Conservation (phyloP, 2,113 vertebrate species). For the Acanthisitta chloris region DNA sequence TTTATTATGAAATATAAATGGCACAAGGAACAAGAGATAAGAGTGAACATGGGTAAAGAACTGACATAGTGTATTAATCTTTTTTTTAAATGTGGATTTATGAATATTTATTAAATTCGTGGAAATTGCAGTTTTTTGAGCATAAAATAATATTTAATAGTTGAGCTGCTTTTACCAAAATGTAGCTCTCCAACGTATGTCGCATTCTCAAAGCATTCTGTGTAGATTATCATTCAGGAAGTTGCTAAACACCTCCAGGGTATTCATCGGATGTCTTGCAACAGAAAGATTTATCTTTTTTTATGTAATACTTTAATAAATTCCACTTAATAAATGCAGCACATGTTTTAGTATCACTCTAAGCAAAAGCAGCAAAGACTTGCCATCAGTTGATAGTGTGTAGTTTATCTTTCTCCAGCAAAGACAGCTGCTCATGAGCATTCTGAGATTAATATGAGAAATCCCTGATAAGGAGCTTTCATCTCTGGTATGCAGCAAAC, state of each 20-base stretch:
- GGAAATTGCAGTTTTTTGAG: constrained; percentile 19
- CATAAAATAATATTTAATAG: neutral
- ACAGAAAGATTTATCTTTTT: neutral
- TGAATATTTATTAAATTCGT: constrained; percentile 63
- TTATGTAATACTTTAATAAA: constrained; percentile 17
- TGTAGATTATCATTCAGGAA: neutral
- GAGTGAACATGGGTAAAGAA: constrained; percentile 25
- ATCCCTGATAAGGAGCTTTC: neutral
- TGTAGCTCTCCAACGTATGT: neutral
- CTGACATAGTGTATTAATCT: constrained; percentile 11
- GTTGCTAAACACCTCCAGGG: constrained; percentile 17
- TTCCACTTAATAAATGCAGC: neutral
- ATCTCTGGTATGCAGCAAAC: neutral
- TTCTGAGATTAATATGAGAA: constrained; percentile 6
- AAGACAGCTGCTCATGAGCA: neutral
- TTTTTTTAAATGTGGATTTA: constrained; percentile 36
- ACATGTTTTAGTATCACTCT: neutral
- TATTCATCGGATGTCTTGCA: constrained; percentile 34
- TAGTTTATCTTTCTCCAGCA: neutral
- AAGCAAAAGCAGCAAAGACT: constrained; percentile 37
- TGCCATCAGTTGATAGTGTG: neutral
- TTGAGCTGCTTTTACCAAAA: neutral
- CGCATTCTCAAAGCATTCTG: neutral
- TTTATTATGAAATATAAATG: constrained; percentile 72
- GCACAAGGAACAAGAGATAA: constrained; percentile 39